These are phyloP conservation scores for Minunthozetes semirufus DNA, from an alignment of 2,888 invertebrate species.

Conservation along the genomic window DNA sequence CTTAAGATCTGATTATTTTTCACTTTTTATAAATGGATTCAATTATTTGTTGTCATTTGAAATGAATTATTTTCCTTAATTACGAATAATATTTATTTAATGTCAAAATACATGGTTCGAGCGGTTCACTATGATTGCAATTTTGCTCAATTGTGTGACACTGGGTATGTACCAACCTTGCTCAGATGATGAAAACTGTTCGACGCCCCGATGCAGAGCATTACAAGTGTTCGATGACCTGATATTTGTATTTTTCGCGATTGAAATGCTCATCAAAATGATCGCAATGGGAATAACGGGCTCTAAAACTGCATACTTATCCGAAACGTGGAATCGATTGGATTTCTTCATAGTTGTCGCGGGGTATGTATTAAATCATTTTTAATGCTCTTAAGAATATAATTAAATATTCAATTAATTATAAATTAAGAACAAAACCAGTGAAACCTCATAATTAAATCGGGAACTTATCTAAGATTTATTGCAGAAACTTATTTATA, in stretches of 20 bases:
- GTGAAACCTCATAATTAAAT: no score
- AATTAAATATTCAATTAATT: background rate
- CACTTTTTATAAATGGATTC: no score
- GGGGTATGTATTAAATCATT: constrained; percentile 59
- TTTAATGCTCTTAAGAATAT: no score
- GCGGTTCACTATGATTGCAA: constrained; percentile 94
- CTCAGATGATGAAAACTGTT: constrained; percentile 84
- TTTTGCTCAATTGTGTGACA: constrained; percentile 94
- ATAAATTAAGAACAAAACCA: background rate
- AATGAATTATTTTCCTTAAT: constrained; percentile 29
- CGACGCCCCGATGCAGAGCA: constrained; percentile 49
- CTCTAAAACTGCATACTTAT: constrained; percentile 79
- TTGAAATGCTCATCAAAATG: constrained; percentile 98
- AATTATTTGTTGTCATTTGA: background rate
- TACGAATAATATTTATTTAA: background rate
- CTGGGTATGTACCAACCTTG: constrained; percentile 99
- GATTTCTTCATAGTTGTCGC: constrained; percentile 97
- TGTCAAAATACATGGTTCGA: constrained; percentile 83
- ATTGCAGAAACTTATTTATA: no score
- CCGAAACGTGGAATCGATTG: constrained; percentile 97
- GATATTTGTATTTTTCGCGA: constrained; percentile 94
- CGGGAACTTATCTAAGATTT: no score
- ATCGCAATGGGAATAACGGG: constrained; percentile 95
- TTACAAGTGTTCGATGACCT: constrained; percentile 90
- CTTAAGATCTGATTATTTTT: no score